A percentile compares a stretch with the other conserved stretches of the same genome.
Conservation (phyloP, 2,888 invertebrate genomes). For the Hirtodrosophila cameraria region DNA sequence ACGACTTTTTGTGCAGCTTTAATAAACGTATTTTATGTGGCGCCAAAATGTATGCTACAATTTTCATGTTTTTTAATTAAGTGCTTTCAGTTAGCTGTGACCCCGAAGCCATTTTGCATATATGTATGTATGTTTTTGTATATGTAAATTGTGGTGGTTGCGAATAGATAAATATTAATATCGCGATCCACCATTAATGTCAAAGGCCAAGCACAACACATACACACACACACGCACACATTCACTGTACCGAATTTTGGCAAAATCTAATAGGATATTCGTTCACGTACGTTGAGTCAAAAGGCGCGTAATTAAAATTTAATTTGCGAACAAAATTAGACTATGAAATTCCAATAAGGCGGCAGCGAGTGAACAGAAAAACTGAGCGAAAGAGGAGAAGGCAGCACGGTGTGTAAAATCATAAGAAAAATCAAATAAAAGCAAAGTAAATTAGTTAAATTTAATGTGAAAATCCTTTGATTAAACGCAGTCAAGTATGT, state of each 20-base stretch:
- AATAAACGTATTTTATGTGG: constrained; percentile 31
- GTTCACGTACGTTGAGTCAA: constrained; percentile 24
- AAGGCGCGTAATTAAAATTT: constrained; percentile 70
- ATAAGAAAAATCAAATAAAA: constrained; percentile 42
- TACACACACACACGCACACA: constrained; percentile 25
- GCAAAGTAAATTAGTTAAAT: constrained; percentile 64
- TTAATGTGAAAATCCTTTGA: constrained; percentile 70
- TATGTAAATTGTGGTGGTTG: constrained; percentile 37
- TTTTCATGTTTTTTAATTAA: constrained; percentile 21
- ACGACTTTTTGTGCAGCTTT: constrained; percentile 36
- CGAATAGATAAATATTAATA: constrained; percentile 65
- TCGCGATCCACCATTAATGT: constrained; percentile 43
- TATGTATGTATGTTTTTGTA: constrained; percentile 1
- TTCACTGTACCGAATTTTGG: constrained; percentile 47
- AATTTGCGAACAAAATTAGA: constrained; percentile 66
- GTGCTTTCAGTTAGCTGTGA: constrained; percentile 9
- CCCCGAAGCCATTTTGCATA: constrained; percentile 20
- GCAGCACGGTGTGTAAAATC: background rate
- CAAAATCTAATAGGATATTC: constrained; percentile 22
- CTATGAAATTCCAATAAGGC: constrained; percentile 67
- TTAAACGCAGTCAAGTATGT: constrained; percentile 60
- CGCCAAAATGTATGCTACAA: constrained; percentile 35
- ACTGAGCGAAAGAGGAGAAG: background rate
- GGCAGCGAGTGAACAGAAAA: background rate
- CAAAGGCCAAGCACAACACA: constrained; percentile 43